Evolutionary conservation across 2,113 vertebrate genomes (phyloP).

Genomic region (Centropus bengalensis): DNA sequence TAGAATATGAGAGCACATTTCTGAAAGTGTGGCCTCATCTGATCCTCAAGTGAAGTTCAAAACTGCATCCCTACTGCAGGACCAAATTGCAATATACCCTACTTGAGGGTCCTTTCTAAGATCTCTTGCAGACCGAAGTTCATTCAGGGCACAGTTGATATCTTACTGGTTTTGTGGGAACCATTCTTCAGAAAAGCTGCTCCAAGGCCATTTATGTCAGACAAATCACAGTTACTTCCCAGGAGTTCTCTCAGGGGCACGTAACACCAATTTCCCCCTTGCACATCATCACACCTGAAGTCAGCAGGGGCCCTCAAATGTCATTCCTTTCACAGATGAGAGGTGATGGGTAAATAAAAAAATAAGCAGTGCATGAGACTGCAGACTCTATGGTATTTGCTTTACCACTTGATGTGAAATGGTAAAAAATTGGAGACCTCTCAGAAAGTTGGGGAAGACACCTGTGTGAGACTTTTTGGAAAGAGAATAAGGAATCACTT

Average conservation of each 20-base stretch:
- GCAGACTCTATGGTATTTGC: not conserved
- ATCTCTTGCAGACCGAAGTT: not conserved
- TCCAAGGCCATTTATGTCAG: not conserved
- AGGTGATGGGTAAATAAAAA: not conserved
- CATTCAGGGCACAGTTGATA: not conserved
- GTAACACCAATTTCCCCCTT: not conserved
- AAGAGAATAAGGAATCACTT: not conserved
- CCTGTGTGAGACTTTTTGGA: not conserved
- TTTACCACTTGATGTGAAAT: not conserved
- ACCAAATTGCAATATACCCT: not conserved
- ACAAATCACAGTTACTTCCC: not conserved
- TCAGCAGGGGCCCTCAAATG: conserved; percentile 5
- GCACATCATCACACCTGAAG: not conserved
- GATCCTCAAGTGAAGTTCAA: not conserved
- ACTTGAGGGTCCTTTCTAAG: not conserved
- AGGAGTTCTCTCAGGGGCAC: not conserved
- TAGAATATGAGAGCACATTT: not conserved
- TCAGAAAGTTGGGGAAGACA: not conserved
- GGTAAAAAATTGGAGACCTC: not conserved
- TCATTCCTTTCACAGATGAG: not conserved
- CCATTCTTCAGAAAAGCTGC: not conserved
- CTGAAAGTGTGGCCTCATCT: not conserved
- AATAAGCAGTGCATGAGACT: not conserved
- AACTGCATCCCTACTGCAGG: not conserved
- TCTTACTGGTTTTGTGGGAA: not conserved